phyloP scores from a whole-genome alignment of 2,113 vertebrate genomes.

The Ammodytes dubius region DNA sequence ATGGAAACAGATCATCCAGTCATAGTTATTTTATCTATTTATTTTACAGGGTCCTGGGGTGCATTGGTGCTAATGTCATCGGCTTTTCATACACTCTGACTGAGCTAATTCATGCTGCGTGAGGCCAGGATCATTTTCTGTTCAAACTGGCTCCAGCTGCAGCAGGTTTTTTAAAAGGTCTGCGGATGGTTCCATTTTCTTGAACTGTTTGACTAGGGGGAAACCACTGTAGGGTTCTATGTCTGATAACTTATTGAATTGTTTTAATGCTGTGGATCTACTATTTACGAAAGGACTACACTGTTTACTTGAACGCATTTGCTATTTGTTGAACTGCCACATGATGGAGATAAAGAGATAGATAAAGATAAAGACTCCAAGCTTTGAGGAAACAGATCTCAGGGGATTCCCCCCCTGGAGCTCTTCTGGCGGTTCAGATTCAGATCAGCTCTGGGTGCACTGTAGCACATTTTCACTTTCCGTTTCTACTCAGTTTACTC shows the following conservation, averaged over 20 bases:
- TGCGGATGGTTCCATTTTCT: not conserved
- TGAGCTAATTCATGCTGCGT: constrained; percentile 4
- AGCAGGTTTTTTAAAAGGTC: not conserved
- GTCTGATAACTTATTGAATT: not conserved
- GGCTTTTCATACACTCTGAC: not conserved
- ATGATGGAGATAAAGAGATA: constrained; percentile 30
- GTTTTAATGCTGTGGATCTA: constrained; percentile 5
- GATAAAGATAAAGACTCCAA: not conserved
- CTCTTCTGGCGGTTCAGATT: not conserved
- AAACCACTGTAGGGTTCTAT: not conserved
- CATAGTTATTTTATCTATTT: not conserved
- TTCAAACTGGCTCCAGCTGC: not conserved
- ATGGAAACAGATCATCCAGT: not conserved
- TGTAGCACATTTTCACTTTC: constrained; percentile 5
- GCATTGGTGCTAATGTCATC: not conserved
- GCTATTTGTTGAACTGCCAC: constrained; percentile 22
- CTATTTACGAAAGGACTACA: constrained; percentile 17
- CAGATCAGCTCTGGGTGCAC: not conserved
- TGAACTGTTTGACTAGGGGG: not conserved
- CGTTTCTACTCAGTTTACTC: not conserved
- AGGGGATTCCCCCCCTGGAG: not conserved
- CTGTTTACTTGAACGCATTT: not conserved
- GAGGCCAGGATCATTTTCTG: not conserved
- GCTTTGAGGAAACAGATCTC: not conserved
- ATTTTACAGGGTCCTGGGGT: not conserved